Base-by-base conservation (phyloP, 2,888 invertebrate species). In the Trypoxylon attenuatum region DNA sequence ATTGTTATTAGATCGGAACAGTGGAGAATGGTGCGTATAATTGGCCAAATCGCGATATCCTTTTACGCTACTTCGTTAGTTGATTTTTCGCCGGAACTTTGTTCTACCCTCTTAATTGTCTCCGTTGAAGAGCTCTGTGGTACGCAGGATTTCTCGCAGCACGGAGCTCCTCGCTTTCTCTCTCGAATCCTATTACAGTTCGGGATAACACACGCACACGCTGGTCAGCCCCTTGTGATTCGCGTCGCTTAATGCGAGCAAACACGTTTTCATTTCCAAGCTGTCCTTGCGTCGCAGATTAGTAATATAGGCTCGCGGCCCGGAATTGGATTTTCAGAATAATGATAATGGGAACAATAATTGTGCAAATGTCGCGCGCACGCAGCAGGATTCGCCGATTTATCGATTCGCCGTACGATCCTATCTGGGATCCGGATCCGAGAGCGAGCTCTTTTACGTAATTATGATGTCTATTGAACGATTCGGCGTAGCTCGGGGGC, bases 261-360 rank as follows among this genome's bases (percentile, higher is more conserved):
- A 68, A 64, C 59, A 53, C 56, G 39, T 52, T 70, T 62, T 56
- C 71, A 56, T 66, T 59, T 55, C 38, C 50, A 53, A 8, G n/a
- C 21, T 46, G 51, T 49, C 18, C 45, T 53, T 65, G 45, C 27
- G 3, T 15, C 15, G 23, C 60, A 69, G 59, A 70, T 67, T 71
- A 52, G 21, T 46, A 53, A 61, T 62, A 70, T 46, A 57, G 58
- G 60, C 60, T 52, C 55, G 57, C 22, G 49, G 50, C 23, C 38
- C 42, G 57, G 50, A 45, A 59, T 70, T 66, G 66, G 55, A 55
- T 55, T 71, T 58, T 50, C 57, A 54, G 66, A 62, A 46, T 70
- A 62, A 71, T 46, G 59, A 59, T 63, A 68, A 63, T 68, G 41
- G 50, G 51, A 66, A 66, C 33, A 41, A 64, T 68, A 64, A 72